Percentiles rank a stretch among this genome's conserved stretches.
These are phyloP conservation scores for Blera fallax DNA, from an alignment of 2,888 invertebrate genomes.

Conservation along the genomic window DNA sequence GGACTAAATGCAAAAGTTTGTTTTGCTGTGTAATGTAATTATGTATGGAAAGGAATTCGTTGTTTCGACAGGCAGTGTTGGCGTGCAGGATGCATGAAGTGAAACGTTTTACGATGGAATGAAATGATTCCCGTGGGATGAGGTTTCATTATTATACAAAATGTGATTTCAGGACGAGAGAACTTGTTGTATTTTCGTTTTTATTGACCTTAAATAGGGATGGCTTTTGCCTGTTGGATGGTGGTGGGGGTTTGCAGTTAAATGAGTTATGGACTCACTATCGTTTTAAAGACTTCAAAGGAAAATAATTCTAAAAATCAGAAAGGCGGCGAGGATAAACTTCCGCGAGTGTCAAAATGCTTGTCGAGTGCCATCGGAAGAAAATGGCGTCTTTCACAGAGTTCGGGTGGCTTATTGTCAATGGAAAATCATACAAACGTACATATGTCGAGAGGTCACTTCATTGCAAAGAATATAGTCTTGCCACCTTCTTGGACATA, in stretches of 20 bases:
- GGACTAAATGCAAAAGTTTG: slow-evolving; percentile 45
- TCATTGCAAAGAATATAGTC: too few relatives aligned
- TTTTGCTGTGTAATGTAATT: slow-evolving; percentile 45
- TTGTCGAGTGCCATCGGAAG: too few relatives aligned
- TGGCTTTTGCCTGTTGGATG: slow-evolving; percentile 10
- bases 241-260: not conserved
- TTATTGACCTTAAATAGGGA: slow-evolving; percentile 49
- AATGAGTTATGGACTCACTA: too few relatives aligned
- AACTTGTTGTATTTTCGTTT: slow-evolving; percentile 35
- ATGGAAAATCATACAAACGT: too few relatives aligned
- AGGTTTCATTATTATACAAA: slow-evolving; percentile 27
- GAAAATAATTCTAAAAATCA: too few relatives aligned
- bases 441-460: too few relatives aligned
- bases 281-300: too few relatives aligned
- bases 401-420: too few relatives aligned
- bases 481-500: too few relatives aligned
- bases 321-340: too few relatives aligned
- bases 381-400: too few relatives aligned
- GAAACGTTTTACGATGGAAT: slow-evolving; percentile 55
- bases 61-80: not conserved
- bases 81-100: slow-evolving; percentile 52
- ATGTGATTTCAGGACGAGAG: slow-evolving; percentile 17
- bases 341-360: too few relatives aligned
- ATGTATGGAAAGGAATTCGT: slow-evolving; percentile 35
- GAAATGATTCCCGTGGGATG: slow-evolving; percentile 40